phyloP scores from a whole-genome alignment of 1,140 invertebrate genomes.

The Drosophila nannoptera region DNA sequence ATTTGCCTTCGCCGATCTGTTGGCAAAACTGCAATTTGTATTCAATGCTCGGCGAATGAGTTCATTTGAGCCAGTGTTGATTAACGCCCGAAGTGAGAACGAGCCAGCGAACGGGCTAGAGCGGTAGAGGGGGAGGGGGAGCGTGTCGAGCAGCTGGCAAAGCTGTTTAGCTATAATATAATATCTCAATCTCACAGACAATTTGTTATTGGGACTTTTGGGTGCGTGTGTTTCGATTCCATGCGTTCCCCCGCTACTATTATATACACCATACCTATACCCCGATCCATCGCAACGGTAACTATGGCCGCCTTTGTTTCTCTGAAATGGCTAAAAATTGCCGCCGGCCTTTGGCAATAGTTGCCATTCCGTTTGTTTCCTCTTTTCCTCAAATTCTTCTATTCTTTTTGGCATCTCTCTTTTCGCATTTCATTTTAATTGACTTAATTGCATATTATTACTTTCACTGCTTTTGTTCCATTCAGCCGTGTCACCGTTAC shows the following conservation, averaged over 20 bases:
- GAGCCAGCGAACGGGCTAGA: no score
- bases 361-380: background rate
- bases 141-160: background rate
- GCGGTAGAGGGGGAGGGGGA: no score
- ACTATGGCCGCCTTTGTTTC: background rate
- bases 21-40: background rate
- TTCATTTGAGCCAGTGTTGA: background rate
- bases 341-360: constrained; percentile 20
- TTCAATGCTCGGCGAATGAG: constrained; percentile 4
- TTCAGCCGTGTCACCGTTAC: constrained; percentile 31
- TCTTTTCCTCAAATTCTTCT: constrained; percentile 6
- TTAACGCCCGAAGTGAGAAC: background rate
- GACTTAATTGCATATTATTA: constrained; percentile 57
- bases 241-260: no score
- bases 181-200: no score
- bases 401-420: background rate
- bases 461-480: constrained; percentile 55
- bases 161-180: no score
- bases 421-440: constrained; percentile 52
- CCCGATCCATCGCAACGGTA: no score
- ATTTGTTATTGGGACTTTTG: no score
- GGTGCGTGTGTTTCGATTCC: no score
- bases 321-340: constrained; percentile 2
- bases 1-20: constrained; percentile 1
- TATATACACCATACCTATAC: no score